Base-by-base conservation (phyloP, 2,888 invertebrate species). In the Heliconius sara region DNA sequence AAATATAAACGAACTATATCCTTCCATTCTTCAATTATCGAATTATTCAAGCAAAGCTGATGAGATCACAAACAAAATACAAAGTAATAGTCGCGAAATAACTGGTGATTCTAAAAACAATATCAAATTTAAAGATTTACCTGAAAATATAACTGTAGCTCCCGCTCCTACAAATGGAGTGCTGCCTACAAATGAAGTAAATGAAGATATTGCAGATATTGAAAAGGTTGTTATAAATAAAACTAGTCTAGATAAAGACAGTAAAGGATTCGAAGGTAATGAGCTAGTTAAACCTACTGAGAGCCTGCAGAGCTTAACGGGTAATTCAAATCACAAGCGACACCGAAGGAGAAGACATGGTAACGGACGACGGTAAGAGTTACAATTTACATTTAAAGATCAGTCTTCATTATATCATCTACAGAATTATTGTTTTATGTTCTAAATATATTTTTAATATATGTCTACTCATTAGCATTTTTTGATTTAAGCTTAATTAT, bases 71-170 rank as follows among this genome's bases (percentile, higher is more conserved):
- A 95, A 95, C 80, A 96, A 96, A 87, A 95, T 96, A 71, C 96
- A 96, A 85, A 96, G 95, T 83, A 95, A 96, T 77, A 95, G 95
- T 82, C 87, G 95, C 82, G 96, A 96, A 87, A 96, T 96, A 63
- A 95, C 93, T 63, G 95, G 95, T 13, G 95, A 95, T 85, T 90
- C 90, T 30, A 95, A 94, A 70, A 94, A 88, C 47, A 90, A 95
- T 83, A 85, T 95, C 0, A 95, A 94, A 85, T 88, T 91, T 19
- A 95, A 95, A 87, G 92, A 91, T 70, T 76, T 93, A 27, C 92
- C 93, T 34, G 95, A 94, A n/a, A 95, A 95, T 81, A 86, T 94
- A 39, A 95, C 94, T 7, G 88, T 95, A 12, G 95, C 91, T 71
- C 95, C 95, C 25, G 92, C 95, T 80, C 95, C 95, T 1, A 95